Percentiles rank a stretch among this genome's conserved stretches.
phyloP scores from a whole-genome alignment of 1,140 invertebrate genomes.

The Solen grandis region DNA sequence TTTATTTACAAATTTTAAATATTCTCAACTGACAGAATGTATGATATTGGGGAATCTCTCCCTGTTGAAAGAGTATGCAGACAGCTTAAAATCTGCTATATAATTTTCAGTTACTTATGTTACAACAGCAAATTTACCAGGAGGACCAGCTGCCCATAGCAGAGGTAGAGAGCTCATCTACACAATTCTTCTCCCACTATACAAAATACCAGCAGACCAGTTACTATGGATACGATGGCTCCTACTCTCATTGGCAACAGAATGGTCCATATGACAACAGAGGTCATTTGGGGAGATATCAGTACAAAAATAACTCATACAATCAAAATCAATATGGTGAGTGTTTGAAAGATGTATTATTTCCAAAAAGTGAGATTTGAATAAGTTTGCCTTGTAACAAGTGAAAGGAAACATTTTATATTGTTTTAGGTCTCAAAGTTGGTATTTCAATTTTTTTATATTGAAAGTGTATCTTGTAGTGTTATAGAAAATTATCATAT shows the following conservation, averaged over 20 bases:
- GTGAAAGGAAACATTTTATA: no score
- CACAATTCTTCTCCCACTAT: constrained; percentile 56
- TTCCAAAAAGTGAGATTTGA: no score
- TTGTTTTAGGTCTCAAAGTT: no score
- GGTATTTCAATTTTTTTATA: no score
- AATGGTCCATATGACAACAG: constrained; percentile 29
- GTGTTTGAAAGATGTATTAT: neutral
- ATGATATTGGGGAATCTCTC: no score
- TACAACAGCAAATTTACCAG: constrained; percentile 73
- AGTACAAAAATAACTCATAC: neutral
- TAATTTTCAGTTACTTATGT: constrained; percentile 60
- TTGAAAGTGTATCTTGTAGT: no score
- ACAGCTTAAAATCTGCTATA: neutral
- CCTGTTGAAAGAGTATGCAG: no score
- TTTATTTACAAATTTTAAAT: no score
- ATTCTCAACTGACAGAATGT: no score
- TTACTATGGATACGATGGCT: constrained; percentile 51
- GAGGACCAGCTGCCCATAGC: constrained; percentile 59
- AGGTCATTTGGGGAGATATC: constrained; percentile 3
- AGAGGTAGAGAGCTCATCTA: constrained; percentile 29
- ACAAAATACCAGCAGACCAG: constrained; percentile 38
- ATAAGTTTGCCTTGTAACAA: no score
- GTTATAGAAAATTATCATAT: no score
- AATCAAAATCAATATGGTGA: neutral
- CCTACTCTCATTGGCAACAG: constrained; percentile 15